Percentiles rank a stretch among this genome's conserved stretches.
phyloP scores from a whole-genome alignment of 2,888 invertebrate species.

The Cryptus viduatorius region DNA sequence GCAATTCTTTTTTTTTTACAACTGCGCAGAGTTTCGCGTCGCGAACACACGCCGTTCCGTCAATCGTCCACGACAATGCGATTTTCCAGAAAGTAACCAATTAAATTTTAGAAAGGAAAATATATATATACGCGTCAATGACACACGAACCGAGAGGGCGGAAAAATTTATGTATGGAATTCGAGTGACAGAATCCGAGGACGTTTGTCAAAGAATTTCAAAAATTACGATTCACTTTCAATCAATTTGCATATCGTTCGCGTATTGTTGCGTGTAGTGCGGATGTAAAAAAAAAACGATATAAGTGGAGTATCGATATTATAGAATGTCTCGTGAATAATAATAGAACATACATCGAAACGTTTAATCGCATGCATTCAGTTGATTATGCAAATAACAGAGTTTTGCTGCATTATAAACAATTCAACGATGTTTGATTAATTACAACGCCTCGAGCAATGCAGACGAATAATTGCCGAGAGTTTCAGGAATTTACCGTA shows the following conservation, averaged over 20 bases:
- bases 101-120: slow-evolving; percentile 72
- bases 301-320: background rate
- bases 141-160: slow-evolving; percentile 13
- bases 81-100: slow-evolving; percentile 36
- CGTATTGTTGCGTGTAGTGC: background rate
- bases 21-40: too few relatives aligned
- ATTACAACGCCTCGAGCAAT: too few relatives aligned
- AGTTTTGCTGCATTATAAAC: background rate
- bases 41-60: too few relatives aligned
- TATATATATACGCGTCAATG: slow-evolving; percentile 42
- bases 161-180: slow-evolving; percentile 20
- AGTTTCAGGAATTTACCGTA: too few relatives aligned
- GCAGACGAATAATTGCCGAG: too few relatives aligned
- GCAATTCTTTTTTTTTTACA: too few relatives aligned
- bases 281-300: background rate
- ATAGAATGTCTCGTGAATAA: slow-evolving; percentile 6
- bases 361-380: background rate
- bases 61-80: slow-evolving; percentile 7
- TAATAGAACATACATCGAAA: background rate
- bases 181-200: background rate
- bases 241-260: background rate
- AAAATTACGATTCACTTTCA: background rate
- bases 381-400: background rate
- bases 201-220: background rate
- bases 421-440: too few relatives aligned